Evolutionary conservation across 2,797 vertebrate species (phyloP), one percentile per base, ranked within the genome.

Genomic region (Gymnothorax javanicus): DNA sequence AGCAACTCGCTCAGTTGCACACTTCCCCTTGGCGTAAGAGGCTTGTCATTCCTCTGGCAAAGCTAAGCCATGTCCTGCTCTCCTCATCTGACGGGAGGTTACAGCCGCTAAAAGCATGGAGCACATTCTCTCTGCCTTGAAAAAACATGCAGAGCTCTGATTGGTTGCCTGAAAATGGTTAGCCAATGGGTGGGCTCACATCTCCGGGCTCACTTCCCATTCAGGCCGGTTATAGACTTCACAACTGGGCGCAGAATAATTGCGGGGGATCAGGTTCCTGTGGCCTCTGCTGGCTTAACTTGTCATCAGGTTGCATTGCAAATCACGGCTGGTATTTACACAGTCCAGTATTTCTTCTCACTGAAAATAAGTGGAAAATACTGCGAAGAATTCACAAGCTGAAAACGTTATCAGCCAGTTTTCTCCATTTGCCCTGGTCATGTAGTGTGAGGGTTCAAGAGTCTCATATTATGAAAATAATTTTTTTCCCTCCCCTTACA

Each of bases 31-130:
- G 33, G 75, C 56, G 77, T 81, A 81, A 81, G 52, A 56, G 20
- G 77, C 77, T 81, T 81, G 52, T 9, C 77, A 81, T 81, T 81
- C 77, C 77, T 81, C 77, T 9, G 17, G 23, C 77, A 81, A 43
- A 52, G 77, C 77, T 81, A n/a, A 81, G 77, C 77, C 77, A 8
- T 54, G 77, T n/a, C 52, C 43, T 56, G 77, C 6, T 81, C 77
- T 56, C 27, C 52, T 81, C 52, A 56, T 81, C 12, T 81, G 3
- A 81, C 77, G 3, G 77, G 77, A 20, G 50, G n/a, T 7, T n/a
- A 23, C 77, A 54, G 15, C 50, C 77, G 7, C 77, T 56, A 56
- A 17, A 54, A 56, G 7, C 58, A 60, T n/a, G 52, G 56, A 84
- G 27, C 60, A 57, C n/a, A 86, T 82, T 69, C 77, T 54, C 52